Evolutionary conservation across 2,113 vertebrate genomes (phyloP).

Genomic region (Nematolebias whitei): DNA sequence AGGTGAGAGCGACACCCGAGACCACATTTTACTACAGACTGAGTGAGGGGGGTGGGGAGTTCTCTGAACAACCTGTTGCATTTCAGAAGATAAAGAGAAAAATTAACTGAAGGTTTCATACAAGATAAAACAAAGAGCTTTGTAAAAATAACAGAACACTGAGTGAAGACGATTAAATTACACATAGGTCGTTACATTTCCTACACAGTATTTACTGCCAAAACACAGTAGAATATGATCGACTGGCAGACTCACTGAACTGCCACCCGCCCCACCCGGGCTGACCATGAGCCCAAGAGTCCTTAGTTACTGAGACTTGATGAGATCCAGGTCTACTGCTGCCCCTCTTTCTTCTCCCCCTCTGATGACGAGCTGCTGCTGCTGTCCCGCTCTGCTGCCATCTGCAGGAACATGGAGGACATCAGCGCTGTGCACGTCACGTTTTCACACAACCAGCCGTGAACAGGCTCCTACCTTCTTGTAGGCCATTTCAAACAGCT

Average conservation of each 20-base stretch:
- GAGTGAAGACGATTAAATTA: constrained; percentile 63
- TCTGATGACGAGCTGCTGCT: constrained; percentile 83
- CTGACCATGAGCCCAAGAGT: no score
- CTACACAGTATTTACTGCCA: constrained; percentile 88
- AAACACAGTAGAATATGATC: constrained; percentile 86
- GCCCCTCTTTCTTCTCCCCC: constrained; percentile 92
- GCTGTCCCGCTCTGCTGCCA: constrained; percentile 93
- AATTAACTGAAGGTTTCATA: constrained; percentile 3
- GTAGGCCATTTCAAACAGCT: constrained; percentile 99
- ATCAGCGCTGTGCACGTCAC: neutral
- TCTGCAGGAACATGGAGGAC: constrained; percentile 77
- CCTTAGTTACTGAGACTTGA: constrained; percentile 37
- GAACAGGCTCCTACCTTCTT: constrained; percentile 87
- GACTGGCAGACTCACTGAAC: constrained; percentile 81
- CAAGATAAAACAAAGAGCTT: constrained; percentile 6
- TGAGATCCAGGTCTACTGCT: constrained; percentile 84
- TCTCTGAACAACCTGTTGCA: neutral
- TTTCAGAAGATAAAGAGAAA: neutral
- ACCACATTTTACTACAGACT: no score
- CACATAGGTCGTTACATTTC: constrained; percentile 37
- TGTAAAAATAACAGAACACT: constrained; percentile 43
- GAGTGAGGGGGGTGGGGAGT: no score
- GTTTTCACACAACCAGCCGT: no score
- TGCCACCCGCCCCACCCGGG: constrained; percentile 73
- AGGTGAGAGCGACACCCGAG: neutral